Evolutionary conservation across 2,797 vertebrate species (phyloP).

Genomic region (Anomalospiza imberbis): DNA sequence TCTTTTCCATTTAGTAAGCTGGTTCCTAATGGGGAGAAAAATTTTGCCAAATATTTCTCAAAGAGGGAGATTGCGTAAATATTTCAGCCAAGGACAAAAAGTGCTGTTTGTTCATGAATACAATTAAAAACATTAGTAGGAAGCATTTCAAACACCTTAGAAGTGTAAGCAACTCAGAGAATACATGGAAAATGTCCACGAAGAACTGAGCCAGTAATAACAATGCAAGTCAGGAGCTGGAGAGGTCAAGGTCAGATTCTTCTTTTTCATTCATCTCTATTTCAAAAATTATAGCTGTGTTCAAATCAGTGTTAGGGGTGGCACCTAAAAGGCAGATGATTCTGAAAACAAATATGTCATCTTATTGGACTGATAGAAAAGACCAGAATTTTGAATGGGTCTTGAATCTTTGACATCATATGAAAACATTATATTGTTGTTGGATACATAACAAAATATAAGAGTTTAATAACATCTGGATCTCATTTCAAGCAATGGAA

Average conservation of each 20-base stretch:
- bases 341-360: neutral
- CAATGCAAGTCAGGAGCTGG: neutral
- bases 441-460: neutral
- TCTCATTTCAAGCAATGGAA: neutral
- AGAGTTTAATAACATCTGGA: neutral
- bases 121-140: neutral
- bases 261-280: neutral
- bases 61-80: neutral
- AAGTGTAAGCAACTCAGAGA: neutral
- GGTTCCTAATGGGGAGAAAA: neutral
- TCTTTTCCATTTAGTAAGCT: neutral
- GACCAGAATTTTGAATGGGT: neutral
- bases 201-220: neutral
- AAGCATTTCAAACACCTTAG: neutral
- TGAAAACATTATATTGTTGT: neutral
- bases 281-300: neutral
- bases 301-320: neutral
- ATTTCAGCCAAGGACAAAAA: neutral
- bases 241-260: neutral
- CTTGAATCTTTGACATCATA: neutral
- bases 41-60: neutral
- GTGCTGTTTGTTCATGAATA: neutral
- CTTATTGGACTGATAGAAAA: neutral
- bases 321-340: neutral
- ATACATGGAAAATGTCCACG: neutral